Base-by-base conservation (phyloP, 2,888 invertebrate species). In the Erpobdella octoculata region DNA sequence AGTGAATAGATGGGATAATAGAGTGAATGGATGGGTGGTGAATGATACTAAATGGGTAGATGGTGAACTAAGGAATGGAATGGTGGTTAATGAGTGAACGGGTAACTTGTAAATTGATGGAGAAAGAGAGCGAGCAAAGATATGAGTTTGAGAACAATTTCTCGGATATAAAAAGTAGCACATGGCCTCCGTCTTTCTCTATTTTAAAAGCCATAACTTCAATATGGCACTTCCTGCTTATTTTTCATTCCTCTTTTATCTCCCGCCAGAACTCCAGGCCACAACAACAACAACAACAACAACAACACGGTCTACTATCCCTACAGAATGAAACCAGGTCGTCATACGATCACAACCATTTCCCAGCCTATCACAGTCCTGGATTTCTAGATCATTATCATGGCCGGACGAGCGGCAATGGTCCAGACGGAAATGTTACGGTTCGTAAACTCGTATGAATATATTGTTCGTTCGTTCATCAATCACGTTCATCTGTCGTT, bases 351-450 rank as follows among this genome's bases (percentile, higher is more conserved):
- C 53, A 21, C 21, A 53, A 21, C 53, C 53, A 21, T 8, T 53
- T 53, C 28, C 53, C 53, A 53, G 53, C 53, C 53, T 25, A 53
- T 53, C 53, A 53, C 62, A 31, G 21, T n/a, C 62, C 21, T 28
- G 62, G 62, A 62, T 62, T 62, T 62, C 28, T 62, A n/a, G n/a
- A 31, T 33, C 31, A 62, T 33, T 62, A n/a, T 62, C 62, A 62
- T 62, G 33, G 33, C 31, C 62, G 62, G 33, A 31, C 33, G 31
- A 62, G 35, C 35, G 31, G 62, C 18, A 35, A 5, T 62, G 62
- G 33, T 62, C 28, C 31, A n/a, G 62, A 62, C 21, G 53, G 53
- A 53, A 53, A 53, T 28, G 53, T 53, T 53, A 25, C 53, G 53
- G 53, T 53, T 25, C 53, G 53, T 8, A 25, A 28, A n/a, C n/a